Evolutionary conservation across 2,113 vertebrate species (phyloP).

Genomic region (Carassius auratus): DNA sequence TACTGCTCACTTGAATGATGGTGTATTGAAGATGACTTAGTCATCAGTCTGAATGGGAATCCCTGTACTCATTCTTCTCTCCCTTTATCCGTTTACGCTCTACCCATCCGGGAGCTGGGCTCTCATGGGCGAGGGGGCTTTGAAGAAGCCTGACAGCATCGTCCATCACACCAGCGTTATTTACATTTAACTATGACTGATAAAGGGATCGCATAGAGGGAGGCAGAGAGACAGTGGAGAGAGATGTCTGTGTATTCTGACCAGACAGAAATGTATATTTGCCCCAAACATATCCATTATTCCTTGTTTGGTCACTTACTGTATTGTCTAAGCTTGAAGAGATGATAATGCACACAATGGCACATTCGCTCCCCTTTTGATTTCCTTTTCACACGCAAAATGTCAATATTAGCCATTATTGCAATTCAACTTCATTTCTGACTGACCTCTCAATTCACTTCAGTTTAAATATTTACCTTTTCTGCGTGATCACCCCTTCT

Average conservation of each 20-base stretch:
- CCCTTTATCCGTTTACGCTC: constrained; percentile 45
- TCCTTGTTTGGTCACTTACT: constrained; percentile 11
- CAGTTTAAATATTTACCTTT: not conserved
- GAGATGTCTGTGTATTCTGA: constrained; percentile 54
- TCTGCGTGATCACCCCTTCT: not conserved
- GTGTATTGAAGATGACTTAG: constrained; percentile 26
- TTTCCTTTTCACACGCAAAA: not conserved
- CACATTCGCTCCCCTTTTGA: not conserved
- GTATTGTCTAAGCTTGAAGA: not conserved
- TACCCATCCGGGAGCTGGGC: constrained; percentile 33
- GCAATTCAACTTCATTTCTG: not conserved
- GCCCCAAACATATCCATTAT: constrained; percentile 6
- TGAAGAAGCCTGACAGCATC: constrained; percentile 49
- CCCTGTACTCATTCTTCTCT: constrained; percentile 32
- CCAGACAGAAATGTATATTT: constrained; percentile 10
- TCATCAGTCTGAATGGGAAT: constrained; percentile 35
- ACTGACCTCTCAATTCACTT: not conserved
- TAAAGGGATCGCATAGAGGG: constrained; percentile 1
- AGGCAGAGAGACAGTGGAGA: not conserved
- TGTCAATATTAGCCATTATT: not conserved
- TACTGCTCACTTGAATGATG: constrained; percentile 15
- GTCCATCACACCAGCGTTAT: constrained; percentile 50
- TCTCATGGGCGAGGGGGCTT: constrained; percentile 44
- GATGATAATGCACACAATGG: not conserved
- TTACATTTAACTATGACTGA: constrained; percentile 49